These are phyloP conservation scores for Falco biarmicus DNA, from an alignment of 2,797 vertebrate species.

Conservation along the genomic window DNA sequence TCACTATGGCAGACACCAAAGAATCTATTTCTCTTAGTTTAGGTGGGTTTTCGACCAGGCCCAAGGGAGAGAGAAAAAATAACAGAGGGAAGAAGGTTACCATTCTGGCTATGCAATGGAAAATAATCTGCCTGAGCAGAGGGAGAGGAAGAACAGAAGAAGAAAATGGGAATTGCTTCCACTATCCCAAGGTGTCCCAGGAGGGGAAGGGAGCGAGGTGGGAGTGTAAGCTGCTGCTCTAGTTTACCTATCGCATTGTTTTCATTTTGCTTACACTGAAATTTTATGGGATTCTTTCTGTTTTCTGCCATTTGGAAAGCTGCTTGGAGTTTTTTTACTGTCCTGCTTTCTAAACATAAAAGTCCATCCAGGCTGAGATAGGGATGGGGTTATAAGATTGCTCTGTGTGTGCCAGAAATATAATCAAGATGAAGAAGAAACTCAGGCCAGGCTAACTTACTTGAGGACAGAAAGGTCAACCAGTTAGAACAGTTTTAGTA, in stretches of 20 bases:
- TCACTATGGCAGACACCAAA: neutral
- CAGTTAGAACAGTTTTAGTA: neutral
- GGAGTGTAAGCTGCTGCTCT: neutral
- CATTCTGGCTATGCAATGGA: neutral
- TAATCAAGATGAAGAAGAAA: neutral
- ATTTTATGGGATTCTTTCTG: neutral
- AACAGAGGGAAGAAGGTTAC: neutral
- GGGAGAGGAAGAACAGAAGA: neutral
- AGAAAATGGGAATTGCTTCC: neutral
- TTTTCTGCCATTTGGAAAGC: neutral
- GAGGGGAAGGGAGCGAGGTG: neutral
- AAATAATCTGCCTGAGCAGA: neutral
- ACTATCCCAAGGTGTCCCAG: accelerated
- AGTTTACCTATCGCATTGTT: neutral
- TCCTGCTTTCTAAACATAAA: neutral
- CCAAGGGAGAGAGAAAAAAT: neutral
- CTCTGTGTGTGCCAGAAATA: neutral
- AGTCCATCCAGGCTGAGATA: neutral
- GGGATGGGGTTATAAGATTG: neutral
- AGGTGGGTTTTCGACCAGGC: neutral
- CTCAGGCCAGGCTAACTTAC: neutral
- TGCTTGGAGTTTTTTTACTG: neutral
- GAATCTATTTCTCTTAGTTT: neutral
- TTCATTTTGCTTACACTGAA: neutral
- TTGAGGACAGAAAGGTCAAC: neutral